Percentiles rank a stretch among this genome's conserved stretches.
These are phyloP conservation scores for Asbolus verrucosus DNA, from an alignment of 1,140 invertebrate genomes.

Conservation along the genomic window DNA sequence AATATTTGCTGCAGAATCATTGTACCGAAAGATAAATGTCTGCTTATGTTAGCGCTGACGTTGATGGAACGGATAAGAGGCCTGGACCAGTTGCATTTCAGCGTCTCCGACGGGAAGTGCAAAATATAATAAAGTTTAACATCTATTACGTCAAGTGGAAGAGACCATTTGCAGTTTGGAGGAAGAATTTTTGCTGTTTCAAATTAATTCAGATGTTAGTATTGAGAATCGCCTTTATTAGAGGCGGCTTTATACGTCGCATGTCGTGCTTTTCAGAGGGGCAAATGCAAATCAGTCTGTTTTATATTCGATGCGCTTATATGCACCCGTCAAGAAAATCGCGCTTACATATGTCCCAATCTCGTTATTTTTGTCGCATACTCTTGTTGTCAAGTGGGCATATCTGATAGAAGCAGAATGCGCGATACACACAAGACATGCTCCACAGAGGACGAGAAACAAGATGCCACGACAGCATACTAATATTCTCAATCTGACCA, in stretches of 20 bases:
- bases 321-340: conserved; percentile 50
- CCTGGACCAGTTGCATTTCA: conserved; percentile 24
- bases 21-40: conserved; percentile 12
- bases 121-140: conserved; percentile 24
- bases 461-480: conserved; percentile 46
- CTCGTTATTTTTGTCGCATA: conserved; percentile 50
- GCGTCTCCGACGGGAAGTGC: not conserved
- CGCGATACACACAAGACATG: conserved; percentile 34
- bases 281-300: conserved; percentile 39
- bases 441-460: conserved; percentile 27
- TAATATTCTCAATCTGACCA: conserved; percentile 47
- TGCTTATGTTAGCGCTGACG: conserved; percentile 9
- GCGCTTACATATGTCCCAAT: conserved; percentile 48
- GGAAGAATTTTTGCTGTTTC: no score
- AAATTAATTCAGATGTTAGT: no score
- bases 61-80: conserved; percentile 14
- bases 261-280: conserved; percentile 5
- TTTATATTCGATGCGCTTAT: conserved; percentile 45
- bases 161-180: no score
- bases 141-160: not conserved
- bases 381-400: conserved; percentile 49
- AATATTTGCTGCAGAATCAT: conserved; percentile 3
- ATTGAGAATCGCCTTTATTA: no score
- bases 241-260: no score
- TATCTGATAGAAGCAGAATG: conserved; percentile 48